phyloP scores from a whole-genome alignment of 2,888 invertebrate species.

The Barypeithes pellucidus region DNA sequence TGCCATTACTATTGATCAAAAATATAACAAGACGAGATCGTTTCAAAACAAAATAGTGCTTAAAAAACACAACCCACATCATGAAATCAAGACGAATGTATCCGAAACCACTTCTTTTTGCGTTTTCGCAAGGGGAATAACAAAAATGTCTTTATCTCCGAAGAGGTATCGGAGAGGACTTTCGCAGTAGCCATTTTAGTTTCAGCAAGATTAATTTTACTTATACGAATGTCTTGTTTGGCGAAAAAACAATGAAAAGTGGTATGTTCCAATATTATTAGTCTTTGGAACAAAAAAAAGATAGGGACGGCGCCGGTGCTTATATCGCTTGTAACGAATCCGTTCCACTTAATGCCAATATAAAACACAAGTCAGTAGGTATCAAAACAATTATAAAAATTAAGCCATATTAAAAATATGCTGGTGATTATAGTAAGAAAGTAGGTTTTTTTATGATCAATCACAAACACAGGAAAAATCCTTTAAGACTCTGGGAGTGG shows the following conservation, averaged over 20 bases:
- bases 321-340: too few species aligned
- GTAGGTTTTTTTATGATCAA: too few species aligned
- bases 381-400: too few species aligned
- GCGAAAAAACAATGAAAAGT: constrained; percentile 39
- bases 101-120: constrained; percentile 34
- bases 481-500: too few species aligned
- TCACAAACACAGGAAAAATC: too few species aligned
- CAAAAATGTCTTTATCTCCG: constrained; percentile 51
- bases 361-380: too few species aligned
- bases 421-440: too few species aligned
- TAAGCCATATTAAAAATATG: too few species aligned
- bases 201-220: constrained; percentile 42
- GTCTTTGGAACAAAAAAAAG: background rate
- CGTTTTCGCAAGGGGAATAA: constrained; percentile 20
- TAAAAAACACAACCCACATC: constrained; percentile 32
- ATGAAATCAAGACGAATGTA: constrained; percentile 43
- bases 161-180: constrained; percentile 42
- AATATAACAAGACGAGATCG: background rate
- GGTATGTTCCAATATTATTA: constrained; percentile 31
- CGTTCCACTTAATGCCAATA: too few species aligned
- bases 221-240: constrained; percentile 44
- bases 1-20: too few species aligned
- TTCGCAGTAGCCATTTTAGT: constrained; percentile 53
- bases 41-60: background rate
- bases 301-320: too few species aligned